Base-by-base conservation (phyloP, 2,888 invertebrate genomes). In the Pelosia muscerda region DNA sequence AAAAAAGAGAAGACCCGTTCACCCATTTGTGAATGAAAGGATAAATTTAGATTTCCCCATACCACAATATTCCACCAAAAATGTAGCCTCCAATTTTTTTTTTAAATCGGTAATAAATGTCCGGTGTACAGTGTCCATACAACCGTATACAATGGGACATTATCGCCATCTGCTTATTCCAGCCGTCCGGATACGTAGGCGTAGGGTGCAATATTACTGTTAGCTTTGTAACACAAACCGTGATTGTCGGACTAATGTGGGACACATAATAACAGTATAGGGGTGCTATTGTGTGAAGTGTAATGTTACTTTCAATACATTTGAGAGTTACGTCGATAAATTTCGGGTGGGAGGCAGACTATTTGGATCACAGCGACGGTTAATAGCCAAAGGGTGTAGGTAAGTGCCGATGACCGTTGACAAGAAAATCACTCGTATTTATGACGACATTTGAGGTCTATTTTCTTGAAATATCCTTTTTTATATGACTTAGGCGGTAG, bases 251-350 rank as follows among this genome's bases (percentile, higher is more conserved):
- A 23, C 57, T 61, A 66, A 63, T 69, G 65, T 63, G 19, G 54
- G 63, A 22, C 54, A 34, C 42, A 49, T 58, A 25, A 55, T 69
- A 61, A 38, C 64, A 66, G 60, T 65, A 61, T 65, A 62, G 58
- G 64, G 62, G 65, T 25, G 23, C 42, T 31, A 69, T 65, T 69
- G 68, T 65, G 60, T 49, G 66, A 28, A 62, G 61, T 66, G 65
- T 65, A 53, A 19, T 23, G n/a, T 65, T 59, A 65, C 59, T 31
- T 49, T n/a, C 25, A 55, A 2, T 26, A 38, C 19, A 31, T 54
- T 60, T 61, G 56, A 28, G n/a, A 28, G 55, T 34, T 31, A 31
- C 38, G 26, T 42, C n/a, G 61, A 19, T 11, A 56, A 42, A 23
- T 22, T 38, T 5, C 5, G 49, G 26, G 28, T n/a, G 13, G 38